Evolutionary conservation across 2,888 invertebrate genomes (phyloP).

Genomic region (Xylota segnis): DNA sequence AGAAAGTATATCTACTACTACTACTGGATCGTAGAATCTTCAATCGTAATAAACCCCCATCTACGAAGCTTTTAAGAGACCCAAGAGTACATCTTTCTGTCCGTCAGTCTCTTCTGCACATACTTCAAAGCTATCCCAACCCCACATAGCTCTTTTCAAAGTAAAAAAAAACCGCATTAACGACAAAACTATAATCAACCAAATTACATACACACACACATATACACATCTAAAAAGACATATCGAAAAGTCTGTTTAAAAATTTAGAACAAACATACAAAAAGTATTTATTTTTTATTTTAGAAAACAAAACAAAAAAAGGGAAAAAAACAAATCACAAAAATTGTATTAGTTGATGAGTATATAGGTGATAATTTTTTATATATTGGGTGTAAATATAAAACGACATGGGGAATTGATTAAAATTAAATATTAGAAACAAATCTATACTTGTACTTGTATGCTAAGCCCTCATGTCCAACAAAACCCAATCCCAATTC

Average conservation of each 20-base stretch:
- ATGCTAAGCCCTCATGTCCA: constrained; percentile 71
- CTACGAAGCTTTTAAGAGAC: no score
- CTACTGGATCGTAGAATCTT: no score
- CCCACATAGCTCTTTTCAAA: constrained; percentile 6
- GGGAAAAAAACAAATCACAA: constrained; percentile 48
- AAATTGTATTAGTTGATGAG: constrained; percentile 59
- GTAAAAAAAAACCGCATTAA: not conserved
- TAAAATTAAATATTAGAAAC: constrained; percentile 70
- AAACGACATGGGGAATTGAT: constrained; percentile 76
- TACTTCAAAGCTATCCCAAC: not conserved
- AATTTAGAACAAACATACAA: constrained; percentile 38
- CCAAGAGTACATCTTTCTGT: no score
- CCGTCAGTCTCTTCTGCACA: no score
- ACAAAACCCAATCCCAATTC: constrained; percentile 51
- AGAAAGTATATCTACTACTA: no score
- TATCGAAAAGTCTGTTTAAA: constrained; percentile 74
- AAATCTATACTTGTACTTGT: constrained; percentile 58
- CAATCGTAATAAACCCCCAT: no score
- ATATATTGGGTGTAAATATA: constrained; percentile 71
- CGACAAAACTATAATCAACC: constrained; percentile 23
- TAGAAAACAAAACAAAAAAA: constrained; percentile 17
- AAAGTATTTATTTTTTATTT: constrained; percentile 59
- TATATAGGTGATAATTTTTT: constrained; percentile 68
- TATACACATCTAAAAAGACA: constrained; percentile 76
- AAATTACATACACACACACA: constrained; percentile 12